Evolutionary conservation across 2,797 vertebrate species (phyloP), one percentile per base, ranked within the genome.

Genomic region (Synanceia verrucosa): DNA sequence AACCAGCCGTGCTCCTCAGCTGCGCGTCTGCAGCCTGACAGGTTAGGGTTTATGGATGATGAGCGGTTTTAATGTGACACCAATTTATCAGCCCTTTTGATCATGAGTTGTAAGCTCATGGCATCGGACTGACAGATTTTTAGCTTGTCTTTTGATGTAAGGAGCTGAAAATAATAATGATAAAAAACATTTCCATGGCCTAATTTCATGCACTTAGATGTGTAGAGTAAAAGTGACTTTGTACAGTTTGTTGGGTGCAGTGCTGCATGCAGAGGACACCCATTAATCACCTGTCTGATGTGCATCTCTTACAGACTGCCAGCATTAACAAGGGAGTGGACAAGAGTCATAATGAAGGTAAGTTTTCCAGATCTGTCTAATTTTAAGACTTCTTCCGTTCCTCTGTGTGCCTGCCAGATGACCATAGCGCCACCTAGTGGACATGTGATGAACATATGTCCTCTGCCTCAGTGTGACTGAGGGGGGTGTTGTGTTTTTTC

Each of bases 281-380:
- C 24, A n/a, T 53, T 46, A 51, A 73, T 71, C 31, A 12, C 12
- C 23, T 52, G 9, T 82, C 34, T 75, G 46, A 65, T 65, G 46
- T 67, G 37, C 6, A 19, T 92, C 70, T 94, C 77, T 91, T 92
- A 23, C 93, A 96, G 95, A 94, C 95, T 79, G 96, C 96, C 79
- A 95, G 95, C 73, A 95, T 95, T 88, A 92, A 93, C 80, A 96
- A 94, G 86, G 95, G 93, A 68, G 90, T 91, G 90, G 95, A 94
- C 26, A 94, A 93, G 84, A 94, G 78, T 72, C 70, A 76, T 82
- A 94, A 94, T 65, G 95, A 96, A 79, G 95, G 96, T 97, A 93
- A 94, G 96, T 91, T 21, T 19, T 33, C 3, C 5, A 33, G 21
- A 51, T 4, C 6, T 28, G 24, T 34, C 8, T 18, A 3, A 18